phyloP scores from a whole-genome alignment of 1,140 invertebrate species.

The Anadara kagoshimensis region DNA sequence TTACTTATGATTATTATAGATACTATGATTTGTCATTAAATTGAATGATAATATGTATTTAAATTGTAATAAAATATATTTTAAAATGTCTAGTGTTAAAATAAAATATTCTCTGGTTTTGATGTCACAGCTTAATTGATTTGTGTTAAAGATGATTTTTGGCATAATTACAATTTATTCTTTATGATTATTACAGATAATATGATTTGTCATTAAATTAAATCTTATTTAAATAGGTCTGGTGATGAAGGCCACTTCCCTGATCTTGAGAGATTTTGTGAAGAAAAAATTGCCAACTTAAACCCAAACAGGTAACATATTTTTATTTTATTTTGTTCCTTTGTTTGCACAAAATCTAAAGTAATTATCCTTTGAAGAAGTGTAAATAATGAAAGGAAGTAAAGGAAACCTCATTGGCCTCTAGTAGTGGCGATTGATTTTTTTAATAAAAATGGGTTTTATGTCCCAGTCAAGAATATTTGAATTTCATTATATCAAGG shows the following conservation, averaged over 20 bases:
- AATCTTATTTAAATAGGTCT: slow-evolving; percentile 49
- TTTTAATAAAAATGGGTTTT: too few relatives aligned
- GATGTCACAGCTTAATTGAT: neutral
- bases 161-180: too few relatives aligned
- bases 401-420: slow-evolving; percentile 6
- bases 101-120: neutral
- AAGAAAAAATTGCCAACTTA: slow-evolving; percentile 56
- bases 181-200: neutral
- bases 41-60: too few relatives aligned
- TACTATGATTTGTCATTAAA: too few relatives aligned
- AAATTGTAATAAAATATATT: too few relatives aligned
- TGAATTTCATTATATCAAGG: too few relatives aligned
- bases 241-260: slow-evolving; percentile 67
- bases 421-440: too few relatives aligned
- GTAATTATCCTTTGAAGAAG: neutral
- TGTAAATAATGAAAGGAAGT: neutral
- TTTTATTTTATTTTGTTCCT: neutral
- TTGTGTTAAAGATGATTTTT: neutral
- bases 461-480: too few relatives aligned
- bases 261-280: slow-evolving; percentile 61
- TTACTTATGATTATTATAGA: too few relatives aligned
- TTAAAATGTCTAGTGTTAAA: too few relatives aligned
- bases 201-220: too few relatives aligned
- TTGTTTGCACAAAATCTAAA: neutral
- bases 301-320: slow-evolving; percentile 61